Evolutionary conservation across 2,888 invertebrate species (phyloP).

Genomic region (Oxystoma pomonae): DNA sequence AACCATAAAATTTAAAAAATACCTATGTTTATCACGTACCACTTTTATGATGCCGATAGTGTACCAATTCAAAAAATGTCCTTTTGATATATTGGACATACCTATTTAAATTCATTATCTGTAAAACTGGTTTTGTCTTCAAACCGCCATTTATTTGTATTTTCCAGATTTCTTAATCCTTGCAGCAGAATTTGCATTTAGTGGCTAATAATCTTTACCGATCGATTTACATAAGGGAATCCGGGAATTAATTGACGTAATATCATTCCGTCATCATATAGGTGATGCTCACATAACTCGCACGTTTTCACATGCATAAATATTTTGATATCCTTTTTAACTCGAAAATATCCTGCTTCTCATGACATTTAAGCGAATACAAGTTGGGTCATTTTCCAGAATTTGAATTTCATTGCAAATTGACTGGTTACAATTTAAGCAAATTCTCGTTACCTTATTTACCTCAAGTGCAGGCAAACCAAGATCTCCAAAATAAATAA

Average conservation of each 20-base stretch:
- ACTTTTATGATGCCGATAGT: too few species aligned
- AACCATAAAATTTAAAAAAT: too few species aligned
- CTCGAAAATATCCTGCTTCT: neutral
- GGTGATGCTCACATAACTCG: conserved; percentile 8
- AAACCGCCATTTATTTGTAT: neutral
- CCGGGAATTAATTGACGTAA: conserved; percentile 4
- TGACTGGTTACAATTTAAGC: conserved; percentile 4
- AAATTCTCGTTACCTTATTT: neutral
- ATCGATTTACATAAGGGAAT: conserved; percentile 1
- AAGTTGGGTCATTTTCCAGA: conserved; percentile 6
- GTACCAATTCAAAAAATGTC: too few species aligned
- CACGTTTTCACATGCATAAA: conserved; percentile 5
- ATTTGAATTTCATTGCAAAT: conserved; percentile 3
- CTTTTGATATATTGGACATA: too few species aligned
- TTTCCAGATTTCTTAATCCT: neutral
- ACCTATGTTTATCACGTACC: too few species aligned
- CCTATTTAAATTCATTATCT: neutral
- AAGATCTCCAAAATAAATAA: too few species aligned
- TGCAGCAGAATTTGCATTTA: neutral
- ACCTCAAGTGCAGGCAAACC: neutral
- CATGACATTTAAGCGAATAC: conserved; percentile 10
- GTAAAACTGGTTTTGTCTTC: neutral
- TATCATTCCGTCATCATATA: conserved; percentile 8
- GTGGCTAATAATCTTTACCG: conserved; percentile 1
- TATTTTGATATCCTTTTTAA: conserved; percentile 4